Conservation (phyloP, 2,888 invertebrate species). For the Pasiphila rectangulata region DNA sequence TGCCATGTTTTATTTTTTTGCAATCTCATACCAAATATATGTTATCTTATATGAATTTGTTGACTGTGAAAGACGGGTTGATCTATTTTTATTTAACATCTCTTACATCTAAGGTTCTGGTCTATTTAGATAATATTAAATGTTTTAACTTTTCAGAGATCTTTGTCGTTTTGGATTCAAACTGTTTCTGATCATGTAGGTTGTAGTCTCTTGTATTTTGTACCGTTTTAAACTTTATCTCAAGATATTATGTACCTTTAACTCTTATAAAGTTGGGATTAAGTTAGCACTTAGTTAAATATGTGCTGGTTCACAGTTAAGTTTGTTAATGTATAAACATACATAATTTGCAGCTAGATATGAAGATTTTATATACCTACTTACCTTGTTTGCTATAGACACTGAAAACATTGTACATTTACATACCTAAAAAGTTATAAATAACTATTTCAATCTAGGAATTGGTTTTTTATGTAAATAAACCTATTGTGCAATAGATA, state of each 20-base stretch:
- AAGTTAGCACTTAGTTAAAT: background rate
- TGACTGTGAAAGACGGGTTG: constrained; percentile 31
- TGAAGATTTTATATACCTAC: too few relatives aligned
- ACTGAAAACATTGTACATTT: too few relatives aligned
- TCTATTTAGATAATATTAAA: constrained; percentile 6
- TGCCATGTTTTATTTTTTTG: constrained; percentile 40
- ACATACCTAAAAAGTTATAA: too few relatives aligned
- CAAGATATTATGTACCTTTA: background rate
- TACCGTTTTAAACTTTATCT: background rate
- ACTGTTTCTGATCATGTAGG: too few relatives aligned
- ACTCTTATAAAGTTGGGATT: background rate
- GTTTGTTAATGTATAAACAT: too few relatives aligned
- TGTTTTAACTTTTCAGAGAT: constrained; percentile 14
- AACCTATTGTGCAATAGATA: too few relatives aligned
- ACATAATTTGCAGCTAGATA: too few relatives aligned
- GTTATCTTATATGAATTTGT: constrained; percentile 32
- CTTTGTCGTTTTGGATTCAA: constrained; percentile 9
- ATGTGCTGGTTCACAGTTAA: constrained; percentile 2
- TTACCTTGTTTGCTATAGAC: too few relatives aligned
- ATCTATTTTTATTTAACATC: constrained; percentile 41
- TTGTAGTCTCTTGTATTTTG: constrained; percentile 1
- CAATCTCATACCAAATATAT: constrained; percentile 44
- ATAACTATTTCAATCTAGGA: too few relatives aligned
- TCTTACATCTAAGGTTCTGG: constrained; percentile 14
- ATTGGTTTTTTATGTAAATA: too few relatives aligned